Evolutionary conservation across 1,140 invertebrate species (phyloP), one percentile per base, ranked within the genome.

Genomic region (Wasmannia auropunctata): DNA sequence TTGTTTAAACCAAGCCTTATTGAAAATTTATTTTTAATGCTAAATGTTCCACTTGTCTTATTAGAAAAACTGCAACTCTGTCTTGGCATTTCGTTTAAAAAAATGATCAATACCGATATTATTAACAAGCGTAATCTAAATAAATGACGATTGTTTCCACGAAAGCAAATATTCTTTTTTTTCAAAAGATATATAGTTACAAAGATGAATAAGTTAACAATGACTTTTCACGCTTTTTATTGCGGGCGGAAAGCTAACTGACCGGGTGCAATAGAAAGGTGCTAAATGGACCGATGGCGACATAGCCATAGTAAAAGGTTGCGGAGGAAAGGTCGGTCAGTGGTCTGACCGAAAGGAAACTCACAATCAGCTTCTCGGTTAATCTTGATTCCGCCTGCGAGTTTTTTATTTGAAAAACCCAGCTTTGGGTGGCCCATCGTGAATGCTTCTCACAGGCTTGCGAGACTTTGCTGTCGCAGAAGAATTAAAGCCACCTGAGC

Each of bases 341-440:
- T 54, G 87, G 74, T 58, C 28, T 58, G 51, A 46, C 8, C 37
- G 76, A 86, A 86, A 89, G 58, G 63, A 74, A 72, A 89, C 87
- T 86, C 85, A n/a, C n/a, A n/a, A n/a, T n/a, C n/a, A 77, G 70
- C 84, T 89, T 58, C 54, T 51, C 54, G 72, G 87, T 89, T 89
- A 89, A 89, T 80, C 87, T 79, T 89, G 84, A 89, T 84, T 89
- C 62, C 34, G 58, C 75, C 43, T 83, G 70, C 63, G 34, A 72
- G 28, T 83, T 40, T 60, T 56, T 75, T 75, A 75, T 75, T 58
- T 67, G 58, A 69, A 46, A 85, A 72, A 70, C 28, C 40, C 19
- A 63, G 40, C 37, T 63, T 54, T 49, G 76, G 72, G 51, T 76
- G 22, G 10, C 11, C 25, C 60, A 11, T 28, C 69, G 40, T 62